phyloP scores from a whole-genome alignment of 2,888 invertebrate genomes.

The Caenorhabditis virilis region DNA sequence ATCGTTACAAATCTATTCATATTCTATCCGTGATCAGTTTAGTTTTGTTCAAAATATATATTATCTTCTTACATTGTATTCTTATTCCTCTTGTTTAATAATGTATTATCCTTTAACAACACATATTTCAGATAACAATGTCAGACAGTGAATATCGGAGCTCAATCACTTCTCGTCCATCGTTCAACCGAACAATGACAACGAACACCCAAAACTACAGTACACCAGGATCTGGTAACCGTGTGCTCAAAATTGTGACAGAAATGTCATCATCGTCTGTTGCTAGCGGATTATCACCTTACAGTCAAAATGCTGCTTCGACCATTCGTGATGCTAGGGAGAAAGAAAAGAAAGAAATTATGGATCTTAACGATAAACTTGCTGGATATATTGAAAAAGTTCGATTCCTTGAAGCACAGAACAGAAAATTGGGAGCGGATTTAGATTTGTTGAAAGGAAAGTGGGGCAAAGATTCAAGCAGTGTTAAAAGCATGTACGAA shows the following conservation, averaged over 20 bases:
- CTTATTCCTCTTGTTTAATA: not conserved
- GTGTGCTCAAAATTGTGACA: conserved; percentile 67
- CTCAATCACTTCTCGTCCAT: conserved; percentile 56
- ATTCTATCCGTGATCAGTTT: not conserved
- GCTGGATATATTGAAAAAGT: conserved; percentile 73
- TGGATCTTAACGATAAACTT: conserved; percentile 72
- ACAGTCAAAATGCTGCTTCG: conserved; percentile 67
- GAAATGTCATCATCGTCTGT: conserved; percentile 54
- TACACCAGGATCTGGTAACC: conserved; percentile 48
- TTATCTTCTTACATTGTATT: not conserved
- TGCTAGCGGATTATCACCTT: conserved; percentile 45
- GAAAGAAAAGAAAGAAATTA: conserved; percentile 73
- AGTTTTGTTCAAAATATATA: not conserved
- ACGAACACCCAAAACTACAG: conserved; percentile 40
- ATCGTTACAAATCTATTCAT: not conserved
- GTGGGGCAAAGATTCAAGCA: conserved; percentile 67
- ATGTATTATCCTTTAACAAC: not conserved
- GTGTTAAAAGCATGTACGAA: conserved; percentile 58
- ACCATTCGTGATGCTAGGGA: conserved; percentile 70
- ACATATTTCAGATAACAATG: too few species aligned
- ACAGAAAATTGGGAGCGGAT: conserved; percentile 68
- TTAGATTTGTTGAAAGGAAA: conserved; percentile 62
- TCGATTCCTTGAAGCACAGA: conserved; percentile 69
- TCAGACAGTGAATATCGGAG: conserved; percentile 53
- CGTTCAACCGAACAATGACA: conserved; percentile 52